Evolutionary conservation across 2,113 vertebrate species (phyloP).

Genomic region (Thryonomys swinderianus): DNA sequence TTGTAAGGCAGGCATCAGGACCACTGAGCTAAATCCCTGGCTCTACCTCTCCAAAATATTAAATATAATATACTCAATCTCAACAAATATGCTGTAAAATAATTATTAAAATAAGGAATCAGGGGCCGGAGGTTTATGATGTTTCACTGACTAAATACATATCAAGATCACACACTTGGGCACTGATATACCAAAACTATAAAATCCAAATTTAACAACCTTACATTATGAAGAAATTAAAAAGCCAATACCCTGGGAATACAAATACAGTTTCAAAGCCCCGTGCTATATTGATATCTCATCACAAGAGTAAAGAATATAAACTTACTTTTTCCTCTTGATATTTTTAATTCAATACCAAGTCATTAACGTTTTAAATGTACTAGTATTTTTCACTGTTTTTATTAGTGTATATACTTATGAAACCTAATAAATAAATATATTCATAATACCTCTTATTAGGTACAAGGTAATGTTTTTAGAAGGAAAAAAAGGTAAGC

Average conservation of each 20-base stretch:
- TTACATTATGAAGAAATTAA: neutral
- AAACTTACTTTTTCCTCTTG: slow-evolving; percentile 9
- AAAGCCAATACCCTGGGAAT: neutral
- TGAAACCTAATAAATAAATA: neutral
- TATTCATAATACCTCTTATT: neutral
- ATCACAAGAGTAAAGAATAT: slow-evolving; percentile 14
- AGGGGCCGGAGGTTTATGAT: neutral
- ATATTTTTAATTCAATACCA: neutral
- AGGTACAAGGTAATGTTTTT: neutral
- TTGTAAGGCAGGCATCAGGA: no score
- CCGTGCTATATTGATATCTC: neutral
- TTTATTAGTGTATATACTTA: neutral
- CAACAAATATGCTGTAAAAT: slow-evolving; percentile 25
- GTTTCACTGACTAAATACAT: slow-evolving; percentile 19
- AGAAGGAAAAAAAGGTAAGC: neutral
- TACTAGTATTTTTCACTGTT: slow-evolving; percentile 2
- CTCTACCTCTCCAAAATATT: no score
- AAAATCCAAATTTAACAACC: neutral
- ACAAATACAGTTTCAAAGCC: neutral
- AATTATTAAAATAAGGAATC: slow-evolving; percentile 38
- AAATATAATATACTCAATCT: neutral
- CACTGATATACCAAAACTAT: neutral
- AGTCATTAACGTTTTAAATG: slow-evolving; percentile 12
- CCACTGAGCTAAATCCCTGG: no score
- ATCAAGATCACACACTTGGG: neutral